These are phyloP conservation scores for Eurystomus gularis DNA, from an alignment of 2,113 vertebrate genomes.

Conservation along the genomic window DNA sequence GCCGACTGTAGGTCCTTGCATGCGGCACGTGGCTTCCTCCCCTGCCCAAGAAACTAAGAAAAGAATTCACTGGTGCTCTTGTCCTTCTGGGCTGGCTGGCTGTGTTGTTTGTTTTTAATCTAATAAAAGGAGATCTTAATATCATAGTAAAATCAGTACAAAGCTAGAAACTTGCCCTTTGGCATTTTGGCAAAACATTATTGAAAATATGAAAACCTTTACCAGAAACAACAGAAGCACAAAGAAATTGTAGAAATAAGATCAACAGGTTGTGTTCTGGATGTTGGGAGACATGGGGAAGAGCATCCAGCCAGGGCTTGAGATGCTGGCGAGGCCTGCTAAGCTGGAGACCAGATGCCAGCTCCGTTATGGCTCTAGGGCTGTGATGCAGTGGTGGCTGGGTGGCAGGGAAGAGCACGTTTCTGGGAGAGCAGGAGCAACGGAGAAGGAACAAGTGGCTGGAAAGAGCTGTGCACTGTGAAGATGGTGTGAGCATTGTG, in stretches of 20 bases:
- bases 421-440: neutral
- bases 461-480: neutral
- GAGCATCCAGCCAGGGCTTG: neutral
- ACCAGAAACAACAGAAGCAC: constrained; percentile 38
- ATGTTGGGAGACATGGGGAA: neutral
- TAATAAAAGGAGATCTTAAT: constrained; percentile 63
- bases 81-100: constrained; percentile 57
- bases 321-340: neutral
- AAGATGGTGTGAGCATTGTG: accelerated
- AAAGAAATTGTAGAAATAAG: constrained; percentile 9
- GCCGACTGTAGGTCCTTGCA: neutral
- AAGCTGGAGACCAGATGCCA: neutral
- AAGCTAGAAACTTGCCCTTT: constrained; percentile 28
- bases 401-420: neutral
- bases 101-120: constrained; percentile 64
- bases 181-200: constrained; percentile 44
- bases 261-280: constrained; percentile 14
- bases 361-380: neutral
- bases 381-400: accelerated
- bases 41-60: neutral
- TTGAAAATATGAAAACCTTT: constrained; percentile 47
- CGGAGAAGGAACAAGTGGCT: accelerated
- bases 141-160: constrained; percentile 48
- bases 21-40: neutral
- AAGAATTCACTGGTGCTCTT: constrained; percentile 40